Base-by-base conservation (phyloP, 2,888 invertebrate species). In the Lycophotia porphyrea region DNA sequence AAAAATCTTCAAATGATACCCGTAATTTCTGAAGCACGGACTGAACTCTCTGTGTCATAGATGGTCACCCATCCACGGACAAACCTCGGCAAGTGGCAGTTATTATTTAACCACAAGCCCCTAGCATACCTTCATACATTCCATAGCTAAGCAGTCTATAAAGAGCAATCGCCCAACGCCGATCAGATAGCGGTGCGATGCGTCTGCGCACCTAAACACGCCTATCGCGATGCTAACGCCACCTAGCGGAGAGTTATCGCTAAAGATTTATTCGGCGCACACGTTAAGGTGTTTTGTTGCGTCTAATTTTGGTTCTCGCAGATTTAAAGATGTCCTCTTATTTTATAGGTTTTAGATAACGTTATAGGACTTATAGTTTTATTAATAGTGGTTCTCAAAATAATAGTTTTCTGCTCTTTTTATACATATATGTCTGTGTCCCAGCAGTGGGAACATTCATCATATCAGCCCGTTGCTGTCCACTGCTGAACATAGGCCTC, bases 221-320 rank as follows among this genome's bases (percentile, higher is more conserved):
- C 89, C 89, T 91, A 93, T 93, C 93, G 84, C 86, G 91, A 92
- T 92, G 73, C 84, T 82, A 88, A 88, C 92, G 90, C 92, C 93
- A 93, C 93, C 93, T 93, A 92, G 90, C 85, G 80, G 80, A 81
- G 88, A 92, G 91, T 91, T 93, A 94, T 93, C 93, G 86, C 87
- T 82, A 21, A 84, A 90, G 93, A 94, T 94, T 93, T 94, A 93
- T 93, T 89, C 91, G 86, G 88, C 84, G 84, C 91, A 90, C 89
- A 90, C 88, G 86, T 86, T 80, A 74, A 39, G 64, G 82, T 78
- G 86, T 83, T 87, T 88, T 86, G 87, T 87, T 80, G 85, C 71
- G 64, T 85, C 90, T 91, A 88, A 91, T 91, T 91, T 91, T 90
- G 89, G 89, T 85, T 70, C 79, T 82, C 63, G 76, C 69, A 65